Base-by-base conservation (phyloP, 2,797 vertebrate species). In the Gymnoscopelus microlampas region DNA sequence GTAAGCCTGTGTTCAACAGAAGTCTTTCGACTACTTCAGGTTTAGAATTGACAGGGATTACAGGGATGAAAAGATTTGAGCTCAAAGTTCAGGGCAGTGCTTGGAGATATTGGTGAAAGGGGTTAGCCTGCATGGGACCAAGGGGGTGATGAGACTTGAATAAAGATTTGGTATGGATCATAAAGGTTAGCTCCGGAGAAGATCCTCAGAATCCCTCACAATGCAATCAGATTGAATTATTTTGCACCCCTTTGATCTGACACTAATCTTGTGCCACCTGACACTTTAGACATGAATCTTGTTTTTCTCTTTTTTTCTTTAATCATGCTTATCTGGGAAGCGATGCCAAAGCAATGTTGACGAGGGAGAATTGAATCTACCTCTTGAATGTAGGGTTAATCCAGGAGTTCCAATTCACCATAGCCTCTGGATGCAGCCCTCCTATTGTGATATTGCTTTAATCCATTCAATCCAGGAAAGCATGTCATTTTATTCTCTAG, bases 171-270 rank as follows among this genome's bases (percentile, higher is more conserved):
- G 24, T 54, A 15, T 39, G 14, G 70, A 76, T 73, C 67, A 70
- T 10, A 73, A 81, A 77, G 73, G 77, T 77, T 56, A 71, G 35
- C 60, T 55, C 24, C 53, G 53, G 63, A 65, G 59, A 48, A 8
- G 26, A 63, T 54, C 32, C 5, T 44, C 56, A 54, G 39, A 71
- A 63, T 60, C 26, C 62, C 63, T 12, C 53, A 58, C 47, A 61
- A 73, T 58, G 48, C 75, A 66, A 82, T 69, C 39, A 83, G 71
- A 82, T 71, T 57, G 60, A 72, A 74, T 55, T 44, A 44, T 44
- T 73, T 65, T 15, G 4, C 26, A 5, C 55, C 2, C 26, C 76
- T 86, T 76, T 79, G 67, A 83, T 82, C 78, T 15, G 47, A n/a
- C 4, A 14, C 35, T 76, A 74, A 86, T 82, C 70, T 71, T 70